Evolutionary conservation across 2,797 vertebrate species (phyloP), one percentile per base, ranked within the genome.

Genomic region (Dipus sagitta): DNA sequence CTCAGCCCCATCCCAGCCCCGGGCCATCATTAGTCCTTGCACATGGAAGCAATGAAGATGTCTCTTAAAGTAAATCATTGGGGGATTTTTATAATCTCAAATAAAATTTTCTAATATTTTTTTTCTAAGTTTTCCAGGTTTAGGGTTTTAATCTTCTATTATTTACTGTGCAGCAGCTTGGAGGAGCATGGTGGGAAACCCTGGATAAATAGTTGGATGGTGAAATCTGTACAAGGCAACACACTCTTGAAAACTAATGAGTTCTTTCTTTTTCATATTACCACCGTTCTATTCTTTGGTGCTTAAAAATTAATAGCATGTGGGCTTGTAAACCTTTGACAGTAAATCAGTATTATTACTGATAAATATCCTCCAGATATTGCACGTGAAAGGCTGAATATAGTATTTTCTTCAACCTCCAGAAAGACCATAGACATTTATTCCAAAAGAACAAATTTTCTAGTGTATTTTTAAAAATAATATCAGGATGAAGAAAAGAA

Each of bases 141-240:
- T 98, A 98, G 97, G 98, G 95, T 98, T 98, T 98, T 98, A 98
- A 98, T 98, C 98, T 98, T 98, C 98, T 97, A 97, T 98, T 98
- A 98, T 98, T 98, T 98, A 98, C 97, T 92, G 98, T 95, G 68
- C 77, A 18, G 97, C 96, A 97, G 97, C 98, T 98, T 98, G 91
- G 97, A 98, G 98, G 96, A 97, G 94, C 95, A 81, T 96, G 97
- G 96, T 95, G 96, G 97, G 96, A 95, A 97, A 95, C 79, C 75
- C 60, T 2, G 94, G 0, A 67, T 97, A 98, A 97, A 96, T 62
- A 97, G 94, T 67, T 23, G 58, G 28, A 86, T 74, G 74, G 85
- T 58, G 80, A 95, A 95, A 86, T 70, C 0, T 13, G 90, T 4
- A 52, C 6, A 0, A 47, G 70, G 93, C 74, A 95, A 94, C 3